Evolutionary conservation across 2,888 invertebrate species (phyloP), one percentile per base, ranked within the genome.

Genomic region (Mimas tiliae): DNA sequence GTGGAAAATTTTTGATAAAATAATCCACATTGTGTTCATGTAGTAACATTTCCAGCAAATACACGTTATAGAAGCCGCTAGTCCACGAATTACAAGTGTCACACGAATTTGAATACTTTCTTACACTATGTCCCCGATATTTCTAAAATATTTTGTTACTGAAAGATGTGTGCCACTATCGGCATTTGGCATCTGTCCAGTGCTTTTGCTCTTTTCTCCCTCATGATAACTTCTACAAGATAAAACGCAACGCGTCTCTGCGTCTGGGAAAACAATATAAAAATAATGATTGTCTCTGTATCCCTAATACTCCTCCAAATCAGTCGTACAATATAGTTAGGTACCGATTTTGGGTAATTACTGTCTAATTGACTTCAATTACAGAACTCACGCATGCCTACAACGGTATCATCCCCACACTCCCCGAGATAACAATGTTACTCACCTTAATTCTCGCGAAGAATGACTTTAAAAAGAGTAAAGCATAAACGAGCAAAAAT

Each of bases 141-240:
- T 89, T 89, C 82, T 85, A 80, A 88, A 89, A 87, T 88, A 89
- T 90, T 88, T 86, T 86, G 85, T 85, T 82, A 81, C 81, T 79
- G 83, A 84, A 86, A 88, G 86, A 90, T 87, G 83, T 87, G 88
- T 84, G 85, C 77, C 88, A 85, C 85, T 84, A 85, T 87, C 81
- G 87, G 82, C 73, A 84, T 83, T 91, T 93, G 93, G 93, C 93
- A 86, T 72, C 73, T 80, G 78, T 88, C 93, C 93, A 93, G 90
- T 88, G 75, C 81, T 85, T 86, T 84, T 85, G 88, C 86, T 89
- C 90, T 89, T 88, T 85, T 88, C 88, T 88, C 84, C 84, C 83
- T 84, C 81, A 83, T 84, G 89, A 89, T 88, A 91, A 85, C 79
- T 89, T 82, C 80, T 86, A 78, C 81, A 75, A 83, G 83, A 88